A percentile compares a stretch with the other conserved stretches of the same genome.
Evolutionary conservation across 2,888 invertebrate genomes (phyloP).

Genomic region (Drosophila eohydei): DNA sequence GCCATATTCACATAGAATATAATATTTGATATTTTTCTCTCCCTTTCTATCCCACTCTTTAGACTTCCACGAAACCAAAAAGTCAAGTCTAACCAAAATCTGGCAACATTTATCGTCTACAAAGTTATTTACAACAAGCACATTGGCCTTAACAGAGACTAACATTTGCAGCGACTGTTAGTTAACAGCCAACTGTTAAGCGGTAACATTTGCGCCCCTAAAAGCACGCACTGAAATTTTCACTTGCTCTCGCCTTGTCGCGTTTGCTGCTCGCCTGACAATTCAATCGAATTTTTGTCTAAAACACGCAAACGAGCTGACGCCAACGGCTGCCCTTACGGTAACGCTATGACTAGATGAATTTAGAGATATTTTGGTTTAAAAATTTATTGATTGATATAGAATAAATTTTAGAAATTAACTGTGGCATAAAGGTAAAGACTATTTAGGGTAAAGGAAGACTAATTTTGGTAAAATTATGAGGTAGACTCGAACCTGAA

Average conservation of each 20-base stretch:
- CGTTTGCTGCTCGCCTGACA: slow-evolving; percentile 1
- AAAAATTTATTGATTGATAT: not conserved
- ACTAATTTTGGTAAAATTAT: not conserved
- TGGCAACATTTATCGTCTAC: not conserved
- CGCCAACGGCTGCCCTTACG: slow-evolving; percentile 15
- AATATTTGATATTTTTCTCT: too few species aligned
- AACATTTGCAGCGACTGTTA: not conserved
- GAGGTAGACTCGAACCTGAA: too few species aligned
- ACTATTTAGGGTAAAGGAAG: too few species aligned
- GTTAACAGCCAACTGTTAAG: not conserved
- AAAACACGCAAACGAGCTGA: slow-evolving; percentile 9
- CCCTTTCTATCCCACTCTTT: not conserved
- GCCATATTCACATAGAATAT: too few species aligned
- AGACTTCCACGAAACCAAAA: too few species aligned
- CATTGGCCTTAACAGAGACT: not conserved
- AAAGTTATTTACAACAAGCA: not conserved
- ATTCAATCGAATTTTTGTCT: slow-evolving; percentile 6
- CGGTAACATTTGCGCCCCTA: slow-evolving; percentile 5
- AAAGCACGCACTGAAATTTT: slow-evolving; percentile 12
- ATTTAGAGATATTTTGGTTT: not conserved
- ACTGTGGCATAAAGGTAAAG: not conserved
- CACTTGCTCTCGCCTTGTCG: not conserved
- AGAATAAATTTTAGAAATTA: too few species aligned
- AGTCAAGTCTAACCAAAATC: not conserved
- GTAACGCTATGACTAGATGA: not conserved